Evolutionary conservation across 2,888 invertebrate genomes (phyloP), one percentile per base, ranked within the genome.

Genomic region (Lingula anatina): DNA sequence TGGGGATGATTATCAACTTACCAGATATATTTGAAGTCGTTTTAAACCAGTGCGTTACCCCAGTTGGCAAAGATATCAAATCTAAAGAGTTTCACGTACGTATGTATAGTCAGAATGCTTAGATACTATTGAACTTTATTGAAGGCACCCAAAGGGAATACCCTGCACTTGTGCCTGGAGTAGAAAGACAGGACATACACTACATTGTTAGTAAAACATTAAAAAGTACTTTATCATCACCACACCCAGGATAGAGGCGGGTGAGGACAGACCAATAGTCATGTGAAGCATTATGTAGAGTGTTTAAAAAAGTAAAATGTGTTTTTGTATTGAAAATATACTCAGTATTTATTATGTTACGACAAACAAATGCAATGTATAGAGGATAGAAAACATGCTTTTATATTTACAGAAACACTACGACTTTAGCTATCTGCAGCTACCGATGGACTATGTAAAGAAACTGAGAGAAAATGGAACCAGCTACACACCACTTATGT

Each of bases 1-100:
- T 70, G 20, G 77, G 77, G 1, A 58, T 78, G 37, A 73, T 77
- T 12, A 63, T 72, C 39, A 64, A 72, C 49, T 57, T 78, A 50
- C 78, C 78, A 0, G 73, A 73, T 37, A 31, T 46, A 9, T 51
- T 56, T 18, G 57, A 74, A 72, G 66, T 67, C 55, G 68, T 70
- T 3, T 58, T 74, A 2, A 71, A 74, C 47, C 53, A 66, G 48
- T 73, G 72, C 50, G 56, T 65, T 42, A 62, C 56, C 9, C 41
- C 49, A 9, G 70, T 71, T 2, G 49, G 53, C 2, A 55, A 60
- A 46, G 68, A 72, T 41, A 57, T 56, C 15, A 61, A 59, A 37
- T 62, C 59, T 40, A 42, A 49, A 4, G 56, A 65, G 9, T 70
- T 64, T 44, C 56, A 59, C 56, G 71, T 71, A 51, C 62, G 71